Percentiles rank a stretch among this genome's conserved stretches.
Conservation (phyloP, 2,888 invertebrate species). For the Boloria selene region DNA sequence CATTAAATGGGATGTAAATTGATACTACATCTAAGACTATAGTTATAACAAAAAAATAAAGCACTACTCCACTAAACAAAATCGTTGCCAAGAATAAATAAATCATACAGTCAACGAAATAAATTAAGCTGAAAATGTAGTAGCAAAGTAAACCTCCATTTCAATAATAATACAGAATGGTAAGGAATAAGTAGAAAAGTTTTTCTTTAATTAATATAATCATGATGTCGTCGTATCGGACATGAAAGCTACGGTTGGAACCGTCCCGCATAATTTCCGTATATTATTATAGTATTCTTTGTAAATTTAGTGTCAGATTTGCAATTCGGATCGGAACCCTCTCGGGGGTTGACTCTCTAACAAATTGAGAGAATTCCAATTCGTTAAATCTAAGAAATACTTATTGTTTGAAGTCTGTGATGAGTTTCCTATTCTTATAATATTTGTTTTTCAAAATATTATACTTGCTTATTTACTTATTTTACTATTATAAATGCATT, state of each 20-base stretch:
- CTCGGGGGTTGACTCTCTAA: conserved; percentile 27
- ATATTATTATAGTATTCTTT: too few species aligned
- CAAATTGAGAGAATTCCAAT: conserved; percentile 41
- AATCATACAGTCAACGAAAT: too few species aligned
- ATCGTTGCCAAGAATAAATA: not conserved
- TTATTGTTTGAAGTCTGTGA: conserved; percentile 22
- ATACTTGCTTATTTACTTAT: not conserved
- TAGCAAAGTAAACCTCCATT: too few species aligned
- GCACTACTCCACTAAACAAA: not conserved
- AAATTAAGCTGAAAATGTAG: too few species aligned
- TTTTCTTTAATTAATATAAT: conserved; percentile 31
- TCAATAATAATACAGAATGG: too few species aligned
- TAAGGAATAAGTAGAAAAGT: conserved; percentile 1
- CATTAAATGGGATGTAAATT: too few species aligned
- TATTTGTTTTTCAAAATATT: not conserved
- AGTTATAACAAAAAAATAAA: too few species aligned
- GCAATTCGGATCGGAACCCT: conserved; percentile 61
- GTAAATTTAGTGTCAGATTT: conserved; percentile 66
- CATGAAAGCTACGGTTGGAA: conserved; percentile 48
- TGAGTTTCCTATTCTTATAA: conserved; percentile 1
- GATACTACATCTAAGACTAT: too few species aligned
- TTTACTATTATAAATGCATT: not conserved
- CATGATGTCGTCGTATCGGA: conserved; percentile 24
- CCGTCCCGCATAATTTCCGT: conserved; percentile 66
- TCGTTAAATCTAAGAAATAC: conserved; percentile 37